These are phyloP conservation scores for Coptodon rendalli DNA, from an alignment of 2,113 vertebrate species.

Conservation along the genomic window DNA sequence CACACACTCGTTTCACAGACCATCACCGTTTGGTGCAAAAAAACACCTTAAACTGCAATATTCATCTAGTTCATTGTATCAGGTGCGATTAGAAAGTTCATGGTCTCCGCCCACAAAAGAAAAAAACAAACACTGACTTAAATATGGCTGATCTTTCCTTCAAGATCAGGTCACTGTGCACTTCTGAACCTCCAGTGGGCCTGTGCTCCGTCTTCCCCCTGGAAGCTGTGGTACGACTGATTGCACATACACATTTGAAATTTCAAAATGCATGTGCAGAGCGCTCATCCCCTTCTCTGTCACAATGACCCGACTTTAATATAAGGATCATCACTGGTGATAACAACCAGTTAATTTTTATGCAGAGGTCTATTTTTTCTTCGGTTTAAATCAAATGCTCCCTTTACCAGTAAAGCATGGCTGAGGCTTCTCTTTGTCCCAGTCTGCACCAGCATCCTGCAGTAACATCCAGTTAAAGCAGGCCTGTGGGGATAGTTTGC, in stretches of 20 bases:
- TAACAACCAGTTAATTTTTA: not conserved
- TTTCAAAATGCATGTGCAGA: not conserved
- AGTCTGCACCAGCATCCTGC: not conserved
- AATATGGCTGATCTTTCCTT: not conserved
- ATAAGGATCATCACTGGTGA: not conserved
- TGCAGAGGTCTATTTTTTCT: accelerated
- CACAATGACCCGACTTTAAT: not conserved
- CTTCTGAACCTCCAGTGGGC: not conserved
- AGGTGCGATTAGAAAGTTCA: not conserved
- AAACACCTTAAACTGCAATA: not conserved
- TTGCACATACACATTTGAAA: not conserved
- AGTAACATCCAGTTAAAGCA: not conserved
- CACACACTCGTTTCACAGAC: not conserved
- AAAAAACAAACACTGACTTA: not conserved
- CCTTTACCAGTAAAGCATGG: not conserved
- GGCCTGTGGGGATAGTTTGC: not conserved
- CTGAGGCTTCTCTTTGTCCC: not conserved
- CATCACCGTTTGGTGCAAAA: not conserved
- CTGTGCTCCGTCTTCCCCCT: not conserved
- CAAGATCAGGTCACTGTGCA: not conserved
- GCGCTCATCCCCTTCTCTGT: not conserved
- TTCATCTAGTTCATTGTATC: not conserved
- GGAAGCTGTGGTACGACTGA: not conserved
- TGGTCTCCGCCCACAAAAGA: not conserved
- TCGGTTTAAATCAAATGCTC: not conserved